phyloP scores from a whole-genome alignment of 92 coral and sea anemone genomes.

The Phenganax marumi region DNA sequence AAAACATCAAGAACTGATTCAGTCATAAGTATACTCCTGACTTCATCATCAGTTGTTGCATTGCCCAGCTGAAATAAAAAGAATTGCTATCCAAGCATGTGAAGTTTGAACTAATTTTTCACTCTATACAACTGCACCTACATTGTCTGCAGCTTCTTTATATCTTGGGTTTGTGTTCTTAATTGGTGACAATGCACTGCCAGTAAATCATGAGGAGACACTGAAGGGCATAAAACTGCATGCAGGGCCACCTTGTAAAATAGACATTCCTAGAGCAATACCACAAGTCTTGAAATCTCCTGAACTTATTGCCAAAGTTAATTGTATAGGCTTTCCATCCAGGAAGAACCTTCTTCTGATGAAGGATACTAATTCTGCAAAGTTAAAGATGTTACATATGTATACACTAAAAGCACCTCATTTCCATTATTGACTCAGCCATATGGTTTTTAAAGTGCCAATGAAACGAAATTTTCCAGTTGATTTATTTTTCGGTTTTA shows the following conservation, averaged over 20 bases:
- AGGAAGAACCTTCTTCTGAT: constrained; percentile 40
- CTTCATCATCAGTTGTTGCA: neutral
- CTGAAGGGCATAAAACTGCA: constrained; percentile 48
- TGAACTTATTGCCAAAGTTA: constrained; percentile 42
- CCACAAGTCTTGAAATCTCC: constrained; percentile 53
- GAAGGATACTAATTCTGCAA: constrained; percentile 53
- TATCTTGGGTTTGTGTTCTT: neutral
- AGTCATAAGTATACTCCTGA: neutral
- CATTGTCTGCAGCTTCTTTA: neutral
- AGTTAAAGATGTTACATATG: neutral
- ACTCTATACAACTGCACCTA: neutral
- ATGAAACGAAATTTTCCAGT: too few species aligned
- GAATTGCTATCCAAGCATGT: too few species aligned
- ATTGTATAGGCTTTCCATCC: constrained; percentile 49
- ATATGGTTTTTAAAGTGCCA: too few species aligned
- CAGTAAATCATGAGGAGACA: too few species aligned
- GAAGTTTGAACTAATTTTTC: too few species aligned
- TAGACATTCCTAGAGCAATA: constrained; percentile 52
- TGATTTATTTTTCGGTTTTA: too few species aligned
- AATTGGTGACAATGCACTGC: too few species aligned
- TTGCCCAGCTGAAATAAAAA: neutral
- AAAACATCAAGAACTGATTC: neutral
- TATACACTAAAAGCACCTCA: neutral
- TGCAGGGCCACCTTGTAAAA: constrained; percentile 63
- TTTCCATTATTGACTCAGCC: neutral